Evolutionary conservation across 2,113 vertebrate genomes (phyloP).

Genomic region (Propithecus coquereli): DNA sequence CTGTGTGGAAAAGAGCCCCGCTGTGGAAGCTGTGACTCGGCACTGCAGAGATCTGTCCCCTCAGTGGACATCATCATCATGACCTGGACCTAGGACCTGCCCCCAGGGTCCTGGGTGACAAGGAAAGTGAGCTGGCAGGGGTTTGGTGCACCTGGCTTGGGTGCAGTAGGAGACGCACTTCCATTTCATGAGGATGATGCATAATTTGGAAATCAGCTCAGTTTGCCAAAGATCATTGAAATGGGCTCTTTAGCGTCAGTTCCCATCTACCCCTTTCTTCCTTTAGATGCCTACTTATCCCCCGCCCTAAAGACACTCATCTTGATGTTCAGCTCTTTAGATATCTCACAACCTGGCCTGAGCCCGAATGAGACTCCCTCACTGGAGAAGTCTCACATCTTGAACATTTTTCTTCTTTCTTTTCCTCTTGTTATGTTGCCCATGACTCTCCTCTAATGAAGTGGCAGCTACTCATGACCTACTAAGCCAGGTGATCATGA

Average conservation of each 20-base stretch:
- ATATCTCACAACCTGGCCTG: no score
- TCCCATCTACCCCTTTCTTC: not conserved
- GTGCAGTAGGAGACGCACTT: rapidly evolving
- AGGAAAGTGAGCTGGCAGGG: not conserved
- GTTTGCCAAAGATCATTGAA: not conserved
- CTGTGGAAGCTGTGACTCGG: not conserved
- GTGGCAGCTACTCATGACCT: rapidly evolving
- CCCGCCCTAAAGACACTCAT: not conserved
- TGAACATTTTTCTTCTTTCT: not conserved
- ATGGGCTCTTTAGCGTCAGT: not conserved
- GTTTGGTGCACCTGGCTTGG: rapidly evolving
- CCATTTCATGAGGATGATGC: not conserved
- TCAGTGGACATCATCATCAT: not conserved
- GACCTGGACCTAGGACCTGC: rapidly evolving
- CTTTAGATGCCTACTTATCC: not conserved
- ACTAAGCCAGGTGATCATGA: not conserved
- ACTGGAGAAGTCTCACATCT: not conserved
- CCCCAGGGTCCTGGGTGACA: not conserved
- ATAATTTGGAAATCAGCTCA: not conserved
- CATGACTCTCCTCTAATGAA: no score
- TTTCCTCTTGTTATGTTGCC: no score
- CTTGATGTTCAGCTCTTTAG: no score
- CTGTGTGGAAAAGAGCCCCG: not conserved
- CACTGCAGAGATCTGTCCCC: not conserved
- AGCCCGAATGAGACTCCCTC: rapidly evolving